Evolutionary conservation across 1,140 invertebrate species (phyloP), one percentile per base, ranked within the genome.

Genomic region (Dolichoris vasculosae): DNA sequence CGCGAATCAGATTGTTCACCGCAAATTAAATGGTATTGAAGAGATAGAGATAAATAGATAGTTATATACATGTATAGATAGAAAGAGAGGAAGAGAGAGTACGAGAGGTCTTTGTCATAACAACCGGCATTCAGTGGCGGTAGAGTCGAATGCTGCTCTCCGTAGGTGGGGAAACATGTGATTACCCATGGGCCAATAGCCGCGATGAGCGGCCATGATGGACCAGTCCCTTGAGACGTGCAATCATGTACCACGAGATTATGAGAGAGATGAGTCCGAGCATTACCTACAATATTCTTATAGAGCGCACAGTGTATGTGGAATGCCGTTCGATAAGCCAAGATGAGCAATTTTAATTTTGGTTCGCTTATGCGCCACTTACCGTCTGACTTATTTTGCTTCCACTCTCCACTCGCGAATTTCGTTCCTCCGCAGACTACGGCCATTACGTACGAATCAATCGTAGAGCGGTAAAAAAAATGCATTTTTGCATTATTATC

Each of bases 141-240:
- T 43, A 64, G 71, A 67, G 59, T 40, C 59, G 78, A 75, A 73
- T 67, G 59, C 46, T 73, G 71, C 32, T 23, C 23, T 63, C n/a
- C 59, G 76, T 78, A 78, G 75, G 83, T 78, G 63, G 75, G 38
- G 87, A 84, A 88, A 88, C 87, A 87, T 90, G 87, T 89, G 88
- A 90, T 91, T 90, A 90, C 83, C 87, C 87, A 87, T 88, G 86
- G 87, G 90, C 90, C 90, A 91, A 91, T 91, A 89, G 88, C 89
- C 83, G 88, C 88, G 87, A 85, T 88, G 86, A 90, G 90, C 89
- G 89, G 90, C 90, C 90, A 90, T 90, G 88, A 90, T 90, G 89
- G 88, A 89, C 90, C 89, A 86, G 76, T 48, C 59, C 55, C 75
- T 76, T 80, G 87, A 90, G 89, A 90, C 89, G 89, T 90, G 90